Percentiles rank a stretch among this genome's conserved stretches.
Conservation (phyloP, 2,113 vertebrate species). For the Cacatua alba region DNA sequence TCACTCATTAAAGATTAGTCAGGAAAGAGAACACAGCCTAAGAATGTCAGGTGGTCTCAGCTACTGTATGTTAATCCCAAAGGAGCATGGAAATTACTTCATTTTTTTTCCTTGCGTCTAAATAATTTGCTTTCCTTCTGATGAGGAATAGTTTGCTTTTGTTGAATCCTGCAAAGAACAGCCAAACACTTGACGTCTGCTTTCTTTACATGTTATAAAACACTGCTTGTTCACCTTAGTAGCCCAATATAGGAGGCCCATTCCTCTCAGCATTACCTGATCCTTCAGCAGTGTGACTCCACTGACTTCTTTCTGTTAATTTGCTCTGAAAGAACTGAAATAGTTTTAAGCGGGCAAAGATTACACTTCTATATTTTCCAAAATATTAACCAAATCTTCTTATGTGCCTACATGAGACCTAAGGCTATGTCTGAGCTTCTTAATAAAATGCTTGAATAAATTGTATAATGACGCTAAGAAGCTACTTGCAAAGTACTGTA, state of each 20-base stretch:
- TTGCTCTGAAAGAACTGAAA: slow-evolving; percentile 2
- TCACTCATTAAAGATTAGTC: background rate
- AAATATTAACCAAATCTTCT: slow-evolving; percentile 67
- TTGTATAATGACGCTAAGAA: background rate
- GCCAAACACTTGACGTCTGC: background rate
- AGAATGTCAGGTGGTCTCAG: slow-evolving; percentile 9
- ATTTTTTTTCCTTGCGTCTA: background rate
- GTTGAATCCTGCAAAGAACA: background rate
- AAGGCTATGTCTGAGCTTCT: slow-evolving; percentile 56
- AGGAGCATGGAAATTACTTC: background rate
- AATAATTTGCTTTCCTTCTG: background rate
- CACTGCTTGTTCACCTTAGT: background rate
- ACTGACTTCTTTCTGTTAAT: background rate
- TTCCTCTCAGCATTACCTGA: background rate
- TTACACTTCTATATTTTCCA: slow-evolving; percentile 41
- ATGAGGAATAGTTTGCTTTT: background rate
- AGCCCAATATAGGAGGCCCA: background rate
- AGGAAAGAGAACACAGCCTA: background rate
- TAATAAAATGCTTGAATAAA: slow-evolving; percentile 49
- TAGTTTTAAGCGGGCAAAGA: slow-evolving; percentile 43
- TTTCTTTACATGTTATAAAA: background rate
- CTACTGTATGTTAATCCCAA: background rate
- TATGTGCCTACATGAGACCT: slow-evolving; percentile 37
- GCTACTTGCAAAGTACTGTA: background rate
- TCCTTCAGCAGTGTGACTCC: background rate